phyloP scores from a whole-genome alignment of 2,888 invertebrate species.

The Mellilla xanthometata region DNA sequence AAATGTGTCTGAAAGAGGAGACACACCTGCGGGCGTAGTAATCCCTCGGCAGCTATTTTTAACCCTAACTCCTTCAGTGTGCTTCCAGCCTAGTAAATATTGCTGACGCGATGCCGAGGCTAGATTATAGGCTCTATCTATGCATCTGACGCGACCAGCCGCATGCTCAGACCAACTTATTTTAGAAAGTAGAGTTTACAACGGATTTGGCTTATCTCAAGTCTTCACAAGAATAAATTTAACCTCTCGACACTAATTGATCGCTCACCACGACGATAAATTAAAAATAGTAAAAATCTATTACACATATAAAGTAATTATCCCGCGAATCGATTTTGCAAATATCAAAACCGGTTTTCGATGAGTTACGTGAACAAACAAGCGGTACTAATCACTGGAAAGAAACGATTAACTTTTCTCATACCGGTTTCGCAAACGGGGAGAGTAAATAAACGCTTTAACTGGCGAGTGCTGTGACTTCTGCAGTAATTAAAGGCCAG shows the following conservation, averaged over 20 bases:
- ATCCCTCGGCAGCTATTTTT: slow-evolving; percentile 61
- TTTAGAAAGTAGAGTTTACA: slow-evolving; percentile 39
- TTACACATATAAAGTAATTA: slow-evolving; percentile 33
- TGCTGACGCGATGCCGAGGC: slow-evolving; percentile 45
- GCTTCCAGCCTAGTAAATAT: slow-evolving; percentile 41
- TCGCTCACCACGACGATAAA: slow-evolving; percentile 9
- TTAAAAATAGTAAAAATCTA: no score
- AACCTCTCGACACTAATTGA: slow-evolving; percentile 28
- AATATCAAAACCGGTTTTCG: slow-evolving; percentile 30
- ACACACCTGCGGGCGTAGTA: slow-evolving; percentile 59
- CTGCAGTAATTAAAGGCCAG: slow-evolving; percentile 3
- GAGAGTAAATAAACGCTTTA: slow-evolving; percentile 4
- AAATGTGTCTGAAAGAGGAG: slow-evolving; percentile 42
- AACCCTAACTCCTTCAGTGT: slow-evolving; percentile 42
- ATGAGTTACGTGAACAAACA: slow-evolving; percentile 27
- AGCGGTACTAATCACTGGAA: slow-evolving; percentile 27
- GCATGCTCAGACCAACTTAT: slow-evolving; percentile 36
- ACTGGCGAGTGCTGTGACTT: slow-evolving; percentile 1
- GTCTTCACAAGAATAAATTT: slow-evolving; percentile 25
- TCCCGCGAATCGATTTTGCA: slow-evolving; percentile 30
- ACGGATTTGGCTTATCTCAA: slow-evolving; percentile 28
- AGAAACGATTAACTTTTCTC: slow-evolving; percentile 26
- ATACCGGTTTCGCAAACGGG: slow-evolving; percentile 20
- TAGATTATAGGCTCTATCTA: slow-evolving; percentile 45
- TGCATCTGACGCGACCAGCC: slow-evolving; percentile 37